Base-by-base conservation (phyloP, 2,888 invertebrate species). In the Mayetiola destructor region DNA sequence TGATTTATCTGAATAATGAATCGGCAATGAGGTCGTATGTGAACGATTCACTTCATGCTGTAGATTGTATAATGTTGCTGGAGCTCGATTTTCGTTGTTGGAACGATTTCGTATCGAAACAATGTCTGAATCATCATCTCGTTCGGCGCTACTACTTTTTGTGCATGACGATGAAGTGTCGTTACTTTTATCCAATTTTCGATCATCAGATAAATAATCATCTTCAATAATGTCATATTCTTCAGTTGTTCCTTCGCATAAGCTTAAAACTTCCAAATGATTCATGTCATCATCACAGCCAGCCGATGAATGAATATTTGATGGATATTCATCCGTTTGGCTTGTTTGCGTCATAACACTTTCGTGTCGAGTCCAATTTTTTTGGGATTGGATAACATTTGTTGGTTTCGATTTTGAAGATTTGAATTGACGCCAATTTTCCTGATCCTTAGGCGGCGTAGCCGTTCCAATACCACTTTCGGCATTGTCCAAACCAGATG, bases 401-500 rank as follows among this genome's bases (percentile, higher is more conserved):
- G 20, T 39, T 4, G 39, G 18, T 8, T n/a, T 12, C 27, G 48
- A 27, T 48, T 23, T 16, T 48, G 27, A 4, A 27, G 27, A 10
- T 48, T 48, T 48, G 3, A 48, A 14, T 16, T 48, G 48, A 27
- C 48, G 54, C 56, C 56, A 58, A 20, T 36, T 30, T 20, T 58
- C 55, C 62, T 65, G 66, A 42, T 71, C 71, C 61, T 70, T 71
- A n/a, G 71, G 71, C 40, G 71, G 71, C 42, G 71, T 70, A 18
- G 71, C 69, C 55, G 70, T 69, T 37, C 69, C 70, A 61, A 71
- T 69, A 62, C 70, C 70, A 62, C 70, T 71, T 61, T 72, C 71
- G 10, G 30, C 58, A 53, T 56, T 56, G 61, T 72, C 71, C 60
- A 70, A 62, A 2, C 69, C 70, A 3, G 71, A 70, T 32, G 72